Conservation (phyloP, 2,113 vertebrate species). For the Tragelaphus imberbis region DNA sequence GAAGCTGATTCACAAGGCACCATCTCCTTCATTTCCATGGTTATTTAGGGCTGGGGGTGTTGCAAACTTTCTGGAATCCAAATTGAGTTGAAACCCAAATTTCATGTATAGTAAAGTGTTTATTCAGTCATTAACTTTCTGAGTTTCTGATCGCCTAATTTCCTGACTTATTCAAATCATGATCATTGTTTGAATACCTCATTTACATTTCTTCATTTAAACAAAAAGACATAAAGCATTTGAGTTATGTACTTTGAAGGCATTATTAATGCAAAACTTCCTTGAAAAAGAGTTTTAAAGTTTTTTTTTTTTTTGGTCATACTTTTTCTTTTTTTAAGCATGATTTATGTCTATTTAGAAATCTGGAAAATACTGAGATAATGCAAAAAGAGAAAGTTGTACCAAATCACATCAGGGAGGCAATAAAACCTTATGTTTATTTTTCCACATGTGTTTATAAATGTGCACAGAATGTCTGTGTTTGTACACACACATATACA, state of each 20-base stretch:
- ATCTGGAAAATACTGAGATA: background rate
- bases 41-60: background rate
- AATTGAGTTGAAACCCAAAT: background rate
- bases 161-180: background rate
- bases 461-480: background rate
- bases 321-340: background rate
- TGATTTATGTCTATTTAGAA: background rate
- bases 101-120: background rate
- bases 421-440: background rate
- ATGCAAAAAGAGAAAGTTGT: background rate
- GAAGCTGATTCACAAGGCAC: background rate
- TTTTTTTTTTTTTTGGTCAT: background rate
- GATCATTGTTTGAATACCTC: background rate
- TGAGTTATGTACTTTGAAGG: background rate
- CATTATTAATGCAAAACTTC: conserved; percentile 8
- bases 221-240: background rate
- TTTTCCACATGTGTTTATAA: background rate
- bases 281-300: background rate
- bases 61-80: background rate
- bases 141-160: background rate
- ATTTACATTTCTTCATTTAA: background rate
- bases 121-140: background rate
- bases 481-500: background rate
- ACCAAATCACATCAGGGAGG: background rate
- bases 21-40: background rate